Evolutionary conservation across 2,797 vertebrate genomes (phyloP), one percentile per base, ranked within the genome.

Genomic region (Myotis vivesi): DNA sequence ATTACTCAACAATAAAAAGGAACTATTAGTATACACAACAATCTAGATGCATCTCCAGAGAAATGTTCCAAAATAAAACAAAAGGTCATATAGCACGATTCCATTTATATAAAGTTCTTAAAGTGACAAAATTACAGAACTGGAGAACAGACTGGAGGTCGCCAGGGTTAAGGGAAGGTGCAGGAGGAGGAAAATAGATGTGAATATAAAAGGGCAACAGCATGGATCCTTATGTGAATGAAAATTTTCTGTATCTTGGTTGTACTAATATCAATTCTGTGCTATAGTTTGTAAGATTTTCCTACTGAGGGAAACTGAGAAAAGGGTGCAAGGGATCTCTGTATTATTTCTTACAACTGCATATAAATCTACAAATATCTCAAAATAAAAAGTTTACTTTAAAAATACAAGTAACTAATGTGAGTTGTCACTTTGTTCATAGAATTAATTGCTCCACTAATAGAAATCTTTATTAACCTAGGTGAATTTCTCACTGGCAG

Each of bases 281-380:
- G 69, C 20, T 79, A n/a, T 0, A 75, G 51, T 73, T 59, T 83
- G 1, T 41, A 88, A 93, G 55, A 79, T 83, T 81, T 93, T 36
- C 51, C 62, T 20, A 41, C 28, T 77, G 2, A 6, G 33, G 44
- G 17, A 89, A 97, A 86, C 4, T 36, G 13, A 55, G 44, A 19
- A 80, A 86, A 96, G 25, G 57, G 44, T 30, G 90, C 4, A 91
- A 71, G 28, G 3, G 16, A 87, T 91, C 57, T 80, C 80, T 44
- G 6, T 87, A 71, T 76, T 92, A 72, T 76, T 84, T 89, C 25
- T 53, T 82, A 75, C 53, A 96, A 92, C 30, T 72, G 10, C 33
- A 92, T 76, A 7, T 59, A 12, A 89, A 72, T 79, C 51, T 76
- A 68, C 2, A 93, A 92, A 33, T 66, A 41, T 87, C 57, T 71